A percentile compares a stretch with the other conserved stretches of the same genome.
phyloP scores from a whole-genome alignment of 2,797 vertebrate genomes.

The Poeciliopsis turneri region DNA sequence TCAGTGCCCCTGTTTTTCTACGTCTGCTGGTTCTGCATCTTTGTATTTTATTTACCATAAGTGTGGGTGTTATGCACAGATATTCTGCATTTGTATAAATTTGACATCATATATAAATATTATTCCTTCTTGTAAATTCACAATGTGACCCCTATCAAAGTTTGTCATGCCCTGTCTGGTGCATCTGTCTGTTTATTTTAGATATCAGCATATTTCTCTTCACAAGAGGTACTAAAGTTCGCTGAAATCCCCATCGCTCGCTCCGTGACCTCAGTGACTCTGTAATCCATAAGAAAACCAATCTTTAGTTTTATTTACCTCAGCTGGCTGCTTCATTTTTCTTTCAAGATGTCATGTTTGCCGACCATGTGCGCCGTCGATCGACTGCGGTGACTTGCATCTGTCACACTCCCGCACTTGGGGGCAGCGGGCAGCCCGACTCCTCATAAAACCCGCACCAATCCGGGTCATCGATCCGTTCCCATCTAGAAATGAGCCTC shows the following conservation, averaged over 20 bases:
- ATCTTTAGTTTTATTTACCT: slow-evolving; percentile 16
- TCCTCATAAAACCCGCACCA: slow-evolving; percentile 61
- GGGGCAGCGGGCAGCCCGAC: slow-evolving; percentile 7
- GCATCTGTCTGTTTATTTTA: background rate
- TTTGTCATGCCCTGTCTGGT: background rate
- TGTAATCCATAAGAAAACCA: slow-evolving; percentile 16
- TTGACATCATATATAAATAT: background rate
- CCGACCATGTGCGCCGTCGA: slow-evolving; percentile 30
- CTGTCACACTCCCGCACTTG: slow-evolving; percentile 58
- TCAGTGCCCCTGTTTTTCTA: background rate
- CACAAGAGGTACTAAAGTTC: background rate
- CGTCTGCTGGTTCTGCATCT: background rate
- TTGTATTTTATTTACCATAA: background rate
- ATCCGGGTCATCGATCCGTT: slow-evolving; percentile 66
- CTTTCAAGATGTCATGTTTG: slow-evolving; percentile 39
- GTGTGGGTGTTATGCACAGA: background rate
- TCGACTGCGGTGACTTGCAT: slow-evolving; percentile 59
- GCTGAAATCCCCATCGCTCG: background rate
- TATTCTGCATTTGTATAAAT: background rate
- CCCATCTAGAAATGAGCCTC: slow-evolving; percentile 63
- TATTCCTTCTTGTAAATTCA: background rate
- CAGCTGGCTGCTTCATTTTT: slow-evolving; percentile 26
- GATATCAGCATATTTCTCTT: too few relatives aligned
- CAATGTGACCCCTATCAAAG: background rate
- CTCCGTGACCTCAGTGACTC: slow-evolving; percentile 16